Evolutionary conservation across 1,140 invertebrate species (phyloP).

Genomic region (Diprion similis): DNA sequence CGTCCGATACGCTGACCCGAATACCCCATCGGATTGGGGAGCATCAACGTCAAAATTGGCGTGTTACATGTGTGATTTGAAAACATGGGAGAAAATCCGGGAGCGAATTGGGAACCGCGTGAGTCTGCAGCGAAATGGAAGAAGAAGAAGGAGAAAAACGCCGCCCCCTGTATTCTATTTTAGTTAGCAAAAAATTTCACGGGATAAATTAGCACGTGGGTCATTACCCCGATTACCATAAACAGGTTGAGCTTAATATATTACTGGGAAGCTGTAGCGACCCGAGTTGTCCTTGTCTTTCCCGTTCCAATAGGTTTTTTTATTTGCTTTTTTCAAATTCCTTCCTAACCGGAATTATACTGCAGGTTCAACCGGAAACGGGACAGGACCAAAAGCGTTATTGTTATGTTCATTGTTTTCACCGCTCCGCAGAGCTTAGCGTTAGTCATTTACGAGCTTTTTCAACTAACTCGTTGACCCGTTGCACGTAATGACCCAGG

Average conservation of each 20-base stretch:
- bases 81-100: no score
- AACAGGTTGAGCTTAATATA: conserved; percentile 1
- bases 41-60: background rate
- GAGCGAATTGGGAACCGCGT: no score
- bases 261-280: background rate
- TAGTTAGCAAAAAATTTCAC: background rate
- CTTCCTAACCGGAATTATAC: background rate
- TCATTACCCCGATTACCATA: conserved; percentile 4
- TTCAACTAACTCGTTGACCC: background rate
- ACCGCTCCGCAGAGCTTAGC: background rate
- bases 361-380: background rate
- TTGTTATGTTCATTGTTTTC: conserved; percentile 2
- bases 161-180: background rate
- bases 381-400: background rate
- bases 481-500: background rate
- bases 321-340: background rate
- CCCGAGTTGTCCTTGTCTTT: background rate
- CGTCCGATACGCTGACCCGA: no score
- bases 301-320: background rate
- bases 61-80: background rate
- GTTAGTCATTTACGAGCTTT: background rate
- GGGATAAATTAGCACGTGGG: background rate
- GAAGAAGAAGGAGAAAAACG: no score
- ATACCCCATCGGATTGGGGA: no score
- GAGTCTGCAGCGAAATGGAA: no score